phyloP scores from a whole-genome alignment of 2,797 vertebrate genomes.

The Nyctalus aviator region DNA sequence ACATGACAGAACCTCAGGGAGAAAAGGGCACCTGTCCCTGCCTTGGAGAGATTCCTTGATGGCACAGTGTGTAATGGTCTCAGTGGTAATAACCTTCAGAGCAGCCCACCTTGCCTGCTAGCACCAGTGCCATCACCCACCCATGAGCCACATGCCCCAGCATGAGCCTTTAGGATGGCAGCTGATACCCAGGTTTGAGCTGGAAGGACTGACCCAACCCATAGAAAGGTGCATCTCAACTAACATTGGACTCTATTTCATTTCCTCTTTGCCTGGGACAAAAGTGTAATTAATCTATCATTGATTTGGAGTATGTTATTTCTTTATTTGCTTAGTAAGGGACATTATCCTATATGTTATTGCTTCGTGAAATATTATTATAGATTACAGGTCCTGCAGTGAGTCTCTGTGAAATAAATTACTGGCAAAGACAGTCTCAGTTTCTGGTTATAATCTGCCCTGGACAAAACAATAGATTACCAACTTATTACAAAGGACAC shows the following conservation, averaged over 20 bases:
- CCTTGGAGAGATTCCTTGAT: background rate
- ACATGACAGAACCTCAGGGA: background rate
- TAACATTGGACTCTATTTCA: too few species aligned
- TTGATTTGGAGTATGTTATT: background rate
- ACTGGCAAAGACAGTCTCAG: background rate
- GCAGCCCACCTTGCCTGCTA: background rate
- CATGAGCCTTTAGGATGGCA: background rate
- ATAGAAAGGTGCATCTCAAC: background rate
- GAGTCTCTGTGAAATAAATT: background rate
- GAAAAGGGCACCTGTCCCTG: background rate
- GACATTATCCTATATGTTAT: background rate
- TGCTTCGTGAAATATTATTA: background rate
- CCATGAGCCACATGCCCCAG: background rate
- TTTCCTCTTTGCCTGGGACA: background rate
- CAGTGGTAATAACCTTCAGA: background rate
- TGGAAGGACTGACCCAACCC: background rate
- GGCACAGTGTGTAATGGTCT: background rate
- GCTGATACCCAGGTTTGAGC: background rate
- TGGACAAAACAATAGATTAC: too few species aligned
- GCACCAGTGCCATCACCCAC: background rate
- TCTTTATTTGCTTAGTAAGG: background rate
- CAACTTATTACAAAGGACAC: background rate
- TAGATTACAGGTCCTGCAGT: background rate
- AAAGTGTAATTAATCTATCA: background rate
- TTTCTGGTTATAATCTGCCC: background rate